Percentiles rank a stretch among this genome's conserved stretches.
These are phyloP conservation scores for Nibea coibor DNA, from an alignment of 2,113 vertebrate species.

Conservation along the genomic window DNA sequence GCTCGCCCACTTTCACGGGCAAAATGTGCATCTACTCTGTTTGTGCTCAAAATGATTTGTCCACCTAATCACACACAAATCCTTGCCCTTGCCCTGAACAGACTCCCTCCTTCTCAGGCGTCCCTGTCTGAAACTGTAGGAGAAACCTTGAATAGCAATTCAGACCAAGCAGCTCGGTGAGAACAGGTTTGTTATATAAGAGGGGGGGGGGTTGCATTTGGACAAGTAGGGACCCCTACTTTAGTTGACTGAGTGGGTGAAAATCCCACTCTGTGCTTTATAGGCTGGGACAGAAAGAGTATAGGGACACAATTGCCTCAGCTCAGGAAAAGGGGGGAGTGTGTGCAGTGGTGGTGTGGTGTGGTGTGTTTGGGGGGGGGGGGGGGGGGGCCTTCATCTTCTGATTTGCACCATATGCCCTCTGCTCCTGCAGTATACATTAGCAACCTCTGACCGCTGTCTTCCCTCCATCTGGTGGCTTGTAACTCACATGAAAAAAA, in stretches of 20 bases:
- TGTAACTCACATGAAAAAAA: slow-evolving; percentile 58
- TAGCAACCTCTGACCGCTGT: slow-evolving; percentile 60
- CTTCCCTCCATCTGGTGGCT: slow-evolving; percentile 81
- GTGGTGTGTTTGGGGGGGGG: slow-evolving; percentile 3
- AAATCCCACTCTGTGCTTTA: slow-evolving; percentile 41
- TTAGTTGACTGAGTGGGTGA: slow-evolving; percentile 64
- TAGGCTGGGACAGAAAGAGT: slow-evolving; percentile 61
- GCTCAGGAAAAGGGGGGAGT: slow-evolving; percentile 30
- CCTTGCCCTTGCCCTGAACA: neutral
- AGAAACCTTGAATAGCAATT: slow-evolving; percentile 81
- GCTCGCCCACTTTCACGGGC: slow-evolving; percentile 68
- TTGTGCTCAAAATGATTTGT: slow-evolving; percentile 29
- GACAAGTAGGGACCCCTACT: slow-evolving; percentile 73
- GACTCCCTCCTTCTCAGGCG: slow-evolving; percentile 22
- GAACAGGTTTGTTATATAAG: slow-evolving; percentile 79
- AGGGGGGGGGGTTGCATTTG: slow-evolving; percentile 58
- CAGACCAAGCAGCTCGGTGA: slow-evolving; percentile 64
- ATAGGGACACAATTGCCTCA: slow-evolving; percentile 66
- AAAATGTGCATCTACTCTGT: slow-evolving; percentile 43
- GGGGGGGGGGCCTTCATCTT: slow-evolving; percentile 52
- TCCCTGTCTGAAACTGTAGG: slow-evolving; percentile 50
- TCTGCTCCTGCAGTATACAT: slow-evolving; percentile 70
- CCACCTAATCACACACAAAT: slow-evolving; percentile 21
- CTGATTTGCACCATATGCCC: slow-evolving; percentile 84
- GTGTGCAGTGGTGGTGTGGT: neutral